Evolutionary conservation across 2,797 vertebrate species (phyloP), one percentile per base, ranked within the genome.

Genomic region (Gallirallus australis): DNA sequence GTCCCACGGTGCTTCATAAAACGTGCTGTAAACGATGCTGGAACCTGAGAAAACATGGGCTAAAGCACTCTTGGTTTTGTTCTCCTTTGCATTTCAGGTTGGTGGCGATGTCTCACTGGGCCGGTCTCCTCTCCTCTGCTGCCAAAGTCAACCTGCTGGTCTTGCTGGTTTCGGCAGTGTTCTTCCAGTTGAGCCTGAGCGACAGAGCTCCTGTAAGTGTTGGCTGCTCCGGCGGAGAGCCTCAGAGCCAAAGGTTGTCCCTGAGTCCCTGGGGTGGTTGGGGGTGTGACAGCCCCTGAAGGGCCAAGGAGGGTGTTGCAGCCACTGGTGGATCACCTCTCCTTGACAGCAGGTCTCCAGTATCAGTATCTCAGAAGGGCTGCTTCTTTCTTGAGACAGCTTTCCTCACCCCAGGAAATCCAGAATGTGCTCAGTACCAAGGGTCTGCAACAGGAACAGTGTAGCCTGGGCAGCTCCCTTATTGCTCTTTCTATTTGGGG

Each of bases 171-270:
- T 83, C 97, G 72, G 76, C 23, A 17, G 84, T 95, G 83, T 95
- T 94, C 50, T 96, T 94, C 85, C 77, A 77, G 71, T 88, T 95
- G 20, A 97, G 96, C 91, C 86, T 95, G 20, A 93, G 96, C 4
- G 81, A 95, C 91, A 95, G 95, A 88, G 94, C 86, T 65, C 86
- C 88, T 0, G 98, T 98, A 97, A 98, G 97, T 97, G 60, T 90
- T 28, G 75, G 53, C 69, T 53, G 65, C 45, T 63, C 17, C 11
- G 18, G 28, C 42, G 11, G n/a, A 20, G 27, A 82, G 35, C 23
- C 4, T 3, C 0, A 6, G 12, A 5, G 3, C 9, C n/a, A 12
- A 53, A 31, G 48, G 59, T 59, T 72, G 39, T 57, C 54, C 68
- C 6, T 2, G 48, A 11, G 23, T 90, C 14, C 56, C 35, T 47